Evolutionary conservation across 64 coral and sea anemone genomes (phyloP).

Genomic region (Anthopleura sola): DNA sequence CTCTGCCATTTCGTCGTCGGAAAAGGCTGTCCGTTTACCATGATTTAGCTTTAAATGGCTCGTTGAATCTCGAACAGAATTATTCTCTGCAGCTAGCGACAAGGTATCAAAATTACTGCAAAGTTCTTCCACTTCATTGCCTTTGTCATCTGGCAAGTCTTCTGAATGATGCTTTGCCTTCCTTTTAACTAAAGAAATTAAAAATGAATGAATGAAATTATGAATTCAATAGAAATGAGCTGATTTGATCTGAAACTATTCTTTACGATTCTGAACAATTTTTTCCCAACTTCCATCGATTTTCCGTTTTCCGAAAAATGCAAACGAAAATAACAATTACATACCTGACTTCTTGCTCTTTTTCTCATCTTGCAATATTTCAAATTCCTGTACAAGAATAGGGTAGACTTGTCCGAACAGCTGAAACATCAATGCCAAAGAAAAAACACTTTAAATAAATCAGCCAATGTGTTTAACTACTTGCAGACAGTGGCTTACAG

Average conservation of each 20-base stretch:
- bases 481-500: too few species aligned
- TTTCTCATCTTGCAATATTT: neutral
- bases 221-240: too few species aligned
- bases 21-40: neutral
- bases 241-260: too few species aligned
- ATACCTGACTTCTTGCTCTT: constrained; percentile 4
- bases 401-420: constrained; percentile 42
- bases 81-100: neutral
- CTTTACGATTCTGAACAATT: too few species aligned
- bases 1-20: neutral
- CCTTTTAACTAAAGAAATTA: neutral
- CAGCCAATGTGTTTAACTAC: too few species aligned
- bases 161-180: neutral
- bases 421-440: constrained; percentile 2
- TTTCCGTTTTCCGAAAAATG: too few species aligned
- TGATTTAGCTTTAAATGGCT: neutral
- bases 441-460: neutral
- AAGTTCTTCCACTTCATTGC: neutral
- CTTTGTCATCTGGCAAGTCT: neutral
- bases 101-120: neutral
- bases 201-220: neutral
- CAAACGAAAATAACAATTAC: neutral
- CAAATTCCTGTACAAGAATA: constrained; percentile 39
- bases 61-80: neutral
- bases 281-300: too few species aligned